Evolutionary conservation across 2,888 invertebrate species (phyloP).

Genomic region (Drosophila quinaria): DNA sequence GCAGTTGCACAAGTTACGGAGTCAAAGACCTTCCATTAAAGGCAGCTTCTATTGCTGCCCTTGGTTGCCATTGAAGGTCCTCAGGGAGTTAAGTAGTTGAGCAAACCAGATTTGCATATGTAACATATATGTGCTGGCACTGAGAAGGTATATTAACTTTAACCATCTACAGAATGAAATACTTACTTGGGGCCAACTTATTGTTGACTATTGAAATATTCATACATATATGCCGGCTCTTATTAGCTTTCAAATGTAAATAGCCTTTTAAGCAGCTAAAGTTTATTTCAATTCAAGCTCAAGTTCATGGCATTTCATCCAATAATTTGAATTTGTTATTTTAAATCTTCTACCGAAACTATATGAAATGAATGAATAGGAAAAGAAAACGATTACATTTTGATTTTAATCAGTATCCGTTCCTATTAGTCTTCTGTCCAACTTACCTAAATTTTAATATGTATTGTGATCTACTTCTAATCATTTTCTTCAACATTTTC

Average conservation of each 20-base stretch:
- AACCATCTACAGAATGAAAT: not conserved
- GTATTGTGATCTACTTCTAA: not conserved
- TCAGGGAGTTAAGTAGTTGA: slow-evolving; percentile 38
- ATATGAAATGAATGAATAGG: too few relatives aligned
- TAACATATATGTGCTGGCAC: not conserved
- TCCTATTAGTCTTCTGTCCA: too few relatives aligned
- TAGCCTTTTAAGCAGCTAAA: too few relatives aligned
- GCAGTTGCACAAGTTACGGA: slow-evolving; percentile 14
- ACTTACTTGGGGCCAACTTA: not conserved
- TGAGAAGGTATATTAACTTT: not conserved
- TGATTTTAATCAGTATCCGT: too few relatives aligned
- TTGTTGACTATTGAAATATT: not conserved
- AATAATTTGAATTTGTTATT: too few relatives aligned
- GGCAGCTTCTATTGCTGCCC: slow-evolving; percentile 15
- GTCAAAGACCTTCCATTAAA: slow-evolving; percentile 47
- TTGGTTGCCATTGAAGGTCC: slow-evolving; percentile 12
- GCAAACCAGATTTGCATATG: slow-evolving; percentile 51
- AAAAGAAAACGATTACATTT: too few relatives aligned
- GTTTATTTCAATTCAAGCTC: too few relatives aligned
- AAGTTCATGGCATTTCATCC: too few relatives aligned
- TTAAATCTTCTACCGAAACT: too few relatives aligned
- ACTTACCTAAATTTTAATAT: not conserved
- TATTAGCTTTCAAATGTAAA: too few relatives aligned
- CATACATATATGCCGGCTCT: not conserved
- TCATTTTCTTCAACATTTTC: not conserved